Conservation (phyloP, 2,888 invertebrate species). For the Cerastoderma edule region DNA sequence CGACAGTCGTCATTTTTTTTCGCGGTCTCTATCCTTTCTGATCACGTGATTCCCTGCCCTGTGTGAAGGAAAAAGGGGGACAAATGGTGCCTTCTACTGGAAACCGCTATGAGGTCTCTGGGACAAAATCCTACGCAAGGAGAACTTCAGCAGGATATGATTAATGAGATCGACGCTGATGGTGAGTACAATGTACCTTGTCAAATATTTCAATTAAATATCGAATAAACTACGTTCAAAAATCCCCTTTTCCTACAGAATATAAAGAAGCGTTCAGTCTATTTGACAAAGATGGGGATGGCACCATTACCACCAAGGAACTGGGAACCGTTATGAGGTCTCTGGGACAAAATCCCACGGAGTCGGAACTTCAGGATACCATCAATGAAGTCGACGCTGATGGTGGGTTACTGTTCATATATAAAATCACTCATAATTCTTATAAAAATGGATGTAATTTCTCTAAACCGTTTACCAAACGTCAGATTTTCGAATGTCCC, state of each 20-base stretch:
- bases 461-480: not conserved
- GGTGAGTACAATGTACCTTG: too few relatives aligned
- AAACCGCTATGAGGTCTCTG: not conserved
- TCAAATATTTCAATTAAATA: too few relatives aligned
- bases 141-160: too few relatives aligned
- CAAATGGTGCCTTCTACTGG: too few relatives aligned
- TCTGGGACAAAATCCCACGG: conserved; percentile 8
- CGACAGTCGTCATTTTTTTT: too few relatives aligned
- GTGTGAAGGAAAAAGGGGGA: too few relatives aligned
- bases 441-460: too few relatives aligned
- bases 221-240: too few relatives aligned
- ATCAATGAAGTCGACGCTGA: conserved; percentile 1
- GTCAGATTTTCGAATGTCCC: not conserved
- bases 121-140: not conserved
- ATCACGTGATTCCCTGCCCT: too few relatives aligned
- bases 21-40: too few relatives aligned
- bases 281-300: conserved; percentile 9
- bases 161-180: too few relatives aligned
- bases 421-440: too few relatives aligned
- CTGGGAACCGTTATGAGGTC: not conserved
- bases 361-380: not conserved
- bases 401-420: not conserved
- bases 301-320: not conserved
- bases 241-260: not conserved
- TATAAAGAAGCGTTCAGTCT: conserved; percentile 8